Conservation (phyloP, 2,113 vertebrate genomes). For the Paramormyrops kingsleyae region DNA sequence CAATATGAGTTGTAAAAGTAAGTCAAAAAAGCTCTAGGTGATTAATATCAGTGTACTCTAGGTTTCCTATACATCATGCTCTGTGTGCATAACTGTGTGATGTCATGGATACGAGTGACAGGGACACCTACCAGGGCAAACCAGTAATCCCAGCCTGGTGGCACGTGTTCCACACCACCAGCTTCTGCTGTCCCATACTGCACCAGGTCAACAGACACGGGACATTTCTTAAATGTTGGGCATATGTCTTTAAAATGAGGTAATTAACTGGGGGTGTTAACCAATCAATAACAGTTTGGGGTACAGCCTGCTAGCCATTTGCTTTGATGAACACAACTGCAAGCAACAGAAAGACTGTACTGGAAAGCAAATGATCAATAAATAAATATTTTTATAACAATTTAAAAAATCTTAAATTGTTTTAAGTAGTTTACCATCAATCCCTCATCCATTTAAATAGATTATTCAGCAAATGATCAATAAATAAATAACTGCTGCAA, state of each 20-base stretch:
- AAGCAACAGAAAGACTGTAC: neutral
- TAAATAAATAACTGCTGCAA: neutral
- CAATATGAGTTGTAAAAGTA: neutral
- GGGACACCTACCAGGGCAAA: slow-evolving; percentile 77
- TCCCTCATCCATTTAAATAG: neutral
- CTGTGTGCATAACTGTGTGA: neutral
- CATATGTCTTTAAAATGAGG: neutral
- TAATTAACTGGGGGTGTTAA: neutral
- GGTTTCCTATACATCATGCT: neutral
- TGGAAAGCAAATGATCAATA: neutral
- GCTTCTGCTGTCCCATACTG: slow-evolving; percentile 83
- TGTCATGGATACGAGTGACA: neutral
- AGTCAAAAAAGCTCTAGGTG: neutral
- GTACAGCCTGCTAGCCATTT: neutral
- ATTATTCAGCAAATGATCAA: neutral
- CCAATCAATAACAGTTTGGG: neutral
- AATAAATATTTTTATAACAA: neutral
- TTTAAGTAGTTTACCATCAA: neutral
- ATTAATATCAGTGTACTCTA: neutral
- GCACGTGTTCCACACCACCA: slow-evolving; percentile 81
- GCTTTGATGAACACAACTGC: neutral
- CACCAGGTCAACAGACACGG: slow-evolving; percentile 27
- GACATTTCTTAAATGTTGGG: neutral
- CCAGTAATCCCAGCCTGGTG: slow-evolving; percentile 90
- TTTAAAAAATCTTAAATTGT: neutral